phyloP scores from a whole-genome alignment of 1,140 invertebrate species.

The Trichomalopsis sarcophagae region DNA sequence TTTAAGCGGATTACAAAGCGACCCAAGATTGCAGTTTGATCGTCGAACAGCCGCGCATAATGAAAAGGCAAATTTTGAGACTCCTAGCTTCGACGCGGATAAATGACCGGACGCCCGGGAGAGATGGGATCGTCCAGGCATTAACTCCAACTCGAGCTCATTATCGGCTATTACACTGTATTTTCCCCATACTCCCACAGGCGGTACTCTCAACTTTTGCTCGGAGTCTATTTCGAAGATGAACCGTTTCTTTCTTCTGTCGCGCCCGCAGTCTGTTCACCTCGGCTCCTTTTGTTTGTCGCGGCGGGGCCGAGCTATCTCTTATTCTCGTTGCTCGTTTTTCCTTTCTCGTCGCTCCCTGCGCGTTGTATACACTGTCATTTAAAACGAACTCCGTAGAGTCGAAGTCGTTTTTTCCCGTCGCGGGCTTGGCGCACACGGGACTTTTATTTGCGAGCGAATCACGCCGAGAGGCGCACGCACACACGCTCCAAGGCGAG shows the following conservation, averaged over 20 bases:
- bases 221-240: not conserved
- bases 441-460: not conserved
- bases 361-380: not conserved
- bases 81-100: not conserved
- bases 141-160: constrained; percentile 52
- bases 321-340: not conserved
- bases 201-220: not conserved
- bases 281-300: not conserved
- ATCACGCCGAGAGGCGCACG: not conserved
- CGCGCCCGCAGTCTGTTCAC: not conserved
- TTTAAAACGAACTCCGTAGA: not conserved
- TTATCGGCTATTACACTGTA: constrained; percentile 51
- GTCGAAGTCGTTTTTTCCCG: not conserved
- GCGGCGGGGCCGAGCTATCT: not conserved
- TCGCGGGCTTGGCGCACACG: too few species aligned
- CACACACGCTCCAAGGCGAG: constrained; percentile 12
- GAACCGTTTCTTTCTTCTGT: not conserved
- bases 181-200: constrained; percentile 14
- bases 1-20: constrained; percentile 32
- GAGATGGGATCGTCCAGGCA: constrained; percentile 26
- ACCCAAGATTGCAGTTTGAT: not conserved
- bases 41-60: not conserved
- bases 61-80: constrained; percentile 38
- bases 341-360: not conserved
- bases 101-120: constrained; percentile 35